Base-by-base conservation (phyloP, 2,888 invertebrate species). In the Hyppa rectilinea region DNA sequence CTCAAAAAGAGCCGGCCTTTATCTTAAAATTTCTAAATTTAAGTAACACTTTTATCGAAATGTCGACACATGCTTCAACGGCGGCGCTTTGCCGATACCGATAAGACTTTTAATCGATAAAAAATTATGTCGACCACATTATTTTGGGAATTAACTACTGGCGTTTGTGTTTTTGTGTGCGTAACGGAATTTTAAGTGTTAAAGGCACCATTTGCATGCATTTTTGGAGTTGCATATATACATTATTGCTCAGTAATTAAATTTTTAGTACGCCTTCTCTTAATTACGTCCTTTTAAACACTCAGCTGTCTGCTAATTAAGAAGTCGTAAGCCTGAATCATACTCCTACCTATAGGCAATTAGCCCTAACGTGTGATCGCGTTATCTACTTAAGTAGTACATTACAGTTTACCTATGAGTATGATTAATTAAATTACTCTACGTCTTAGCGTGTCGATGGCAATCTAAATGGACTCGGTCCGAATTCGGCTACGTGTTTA, bases 21-120 rank as follows among this genome's bases (percentile, higher is more conserved):
- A 84, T 85, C 86, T 84, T 56, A 65, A 75, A 55, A 82, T 69
- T 83, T 86, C 85, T 86, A 83, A 85, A 85, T 84, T 88, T 87
- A 84, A 84, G 89, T 88, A 81, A 85, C 87, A 88, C 71, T 86
- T 91, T 93, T 92, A 93, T 93, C 92, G 89, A 87, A 75, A 73
- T 82, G 82, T 89, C 89, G 89, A 92, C 93, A 93, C 91, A 87
- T 91, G 88, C 77, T 79, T 64, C 66, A 74, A 20, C 66, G 90
- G 88, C 91, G 91, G 88, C 88, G 80, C 89, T 92, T 92, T 90
- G 90, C 84, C 84, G 85, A 87, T 86, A 87, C 85, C 86, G 84
- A 86, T 87, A 84, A 83, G 67, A 65, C 34, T 82, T 76, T 84
- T 83, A 36, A 69, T 78, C 85, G 84, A 84, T 84, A 85, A 83